Base-by-base conservation (phyloP, 2,888 invertebrate species). In the Euzetes globulus region DNA sequence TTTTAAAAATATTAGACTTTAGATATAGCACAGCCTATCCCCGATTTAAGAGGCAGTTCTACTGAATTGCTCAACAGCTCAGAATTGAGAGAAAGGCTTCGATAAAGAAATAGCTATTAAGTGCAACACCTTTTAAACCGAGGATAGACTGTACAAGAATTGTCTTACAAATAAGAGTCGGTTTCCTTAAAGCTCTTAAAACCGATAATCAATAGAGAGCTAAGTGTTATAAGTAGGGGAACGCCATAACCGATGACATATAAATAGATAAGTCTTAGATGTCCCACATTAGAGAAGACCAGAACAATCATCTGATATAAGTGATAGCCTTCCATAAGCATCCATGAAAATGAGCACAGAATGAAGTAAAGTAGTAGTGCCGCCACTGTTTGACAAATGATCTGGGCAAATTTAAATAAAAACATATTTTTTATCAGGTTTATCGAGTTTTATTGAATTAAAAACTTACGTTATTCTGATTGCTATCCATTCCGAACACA, bases 291-390 rank as follows among this genome's bases (percentile, higher is more conserved):
- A 29, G 70, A 55, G 60, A 78, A 78, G 0, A 78, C 78, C 4
- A 76, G 37, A 1, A 78, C 76, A 41, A 78, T 75, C 78, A 78
- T 78, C 29, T 74, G 76, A 50, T 78, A 78, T 0, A 78, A 74
- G 7, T 76, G 72, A 17, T 75, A 72, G 1, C 78, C 78, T 72
- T 78, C 78, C 33, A 78, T 71, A 5, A 78, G 50, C 78, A 78
- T 78, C 78, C 78, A 78, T 6, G 74, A 70, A 33, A 78, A 78
- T 6, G 77, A 72, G 0, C 76, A 50, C 22, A 78, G 58, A 1
- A 78, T 73, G 22, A 25, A 74, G 33, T 77, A 78, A 19, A 78
- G 77, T 0, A 78, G 50, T 13, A 76, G 27, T 0, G 37, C 76
- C 0, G 77, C 76, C 15, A 77, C 60, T 1, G 75, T 25, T 55